Conservation (phyloP, 2,888 invertebrate species). For the Listrodromus nycthemerus region DNA sequence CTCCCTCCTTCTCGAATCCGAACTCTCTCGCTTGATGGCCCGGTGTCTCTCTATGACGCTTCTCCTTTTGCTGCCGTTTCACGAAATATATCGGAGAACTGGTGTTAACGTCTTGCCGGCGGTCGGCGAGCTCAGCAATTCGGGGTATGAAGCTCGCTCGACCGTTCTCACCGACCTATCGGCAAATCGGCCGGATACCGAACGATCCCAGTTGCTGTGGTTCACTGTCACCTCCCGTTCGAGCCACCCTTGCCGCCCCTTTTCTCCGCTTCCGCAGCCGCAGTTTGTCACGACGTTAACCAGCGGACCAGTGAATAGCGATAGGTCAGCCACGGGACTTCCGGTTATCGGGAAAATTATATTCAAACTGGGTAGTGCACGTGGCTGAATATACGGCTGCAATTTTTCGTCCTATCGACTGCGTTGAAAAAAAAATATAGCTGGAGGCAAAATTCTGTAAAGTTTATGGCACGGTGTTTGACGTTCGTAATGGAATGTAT, state of each 20-base stretch:
- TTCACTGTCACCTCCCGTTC: conserved; percentile 45
- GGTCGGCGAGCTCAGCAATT: conserved; percentile 58
- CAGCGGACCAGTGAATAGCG: conserved; percentile 59
- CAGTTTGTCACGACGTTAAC: conserved; percentile 68
- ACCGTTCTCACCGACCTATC: conserved; percentile 52
- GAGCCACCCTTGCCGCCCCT: conserved; percentile 41
- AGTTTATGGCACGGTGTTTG: not conserved
- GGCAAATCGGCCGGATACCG: conserved; percentile 65
- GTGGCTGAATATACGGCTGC: conserved; percentile 17
- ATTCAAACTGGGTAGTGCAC: conserved; percentile 33
- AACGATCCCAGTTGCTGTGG: conserved; percentile 62
- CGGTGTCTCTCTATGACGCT: conserved; percentile 37
- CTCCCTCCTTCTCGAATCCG: conserved; percentile 7
- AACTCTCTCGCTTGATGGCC: conserved; percentile 15
- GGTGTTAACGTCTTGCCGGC: conserved; percentile 59
- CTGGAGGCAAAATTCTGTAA: not conserved
- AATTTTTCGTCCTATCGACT: not conserved
- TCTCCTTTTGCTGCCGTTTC: conserved; percentile 52
- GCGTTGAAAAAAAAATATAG: not conserved
- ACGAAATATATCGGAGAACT: conserved; percentile 52
- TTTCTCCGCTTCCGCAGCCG: conserved; percentile 59
- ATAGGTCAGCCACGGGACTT: conserved; percentile 64
- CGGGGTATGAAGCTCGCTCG: conserved; percentile 45
- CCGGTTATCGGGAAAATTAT: conserved; percentile 56
- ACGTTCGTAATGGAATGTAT: not conserved